These are phyloP conservation scores for Drosophila carrolli DNA, from an alignment of 1,140 invertebrate species.

Conservation along the genomic window DNA sequence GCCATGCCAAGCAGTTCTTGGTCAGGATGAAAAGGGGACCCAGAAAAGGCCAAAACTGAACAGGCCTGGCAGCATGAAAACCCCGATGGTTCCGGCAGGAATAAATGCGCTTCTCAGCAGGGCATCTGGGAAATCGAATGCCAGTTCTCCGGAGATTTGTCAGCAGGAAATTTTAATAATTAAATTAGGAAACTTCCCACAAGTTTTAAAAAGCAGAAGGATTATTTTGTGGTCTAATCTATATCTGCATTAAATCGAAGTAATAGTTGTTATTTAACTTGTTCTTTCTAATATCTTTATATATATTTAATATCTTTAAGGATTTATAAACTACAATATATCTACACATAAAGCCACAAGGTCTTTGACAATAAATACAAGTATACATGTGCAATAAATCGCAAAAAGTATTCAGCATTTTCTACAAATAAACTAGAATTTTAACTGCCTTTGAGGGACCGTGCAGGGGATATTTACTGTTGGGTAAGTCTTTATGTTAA, in stretches of 20 bases:
- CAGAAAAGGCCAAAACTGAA: slow-evolving; percentile 22
- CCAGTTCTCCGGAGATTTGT: slow-evolving; percentile 16
- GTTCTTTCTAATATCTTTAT: no score
- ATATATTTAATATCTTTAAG: no score
- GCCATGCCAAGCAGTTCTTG: slow-evolving; percentile 47
- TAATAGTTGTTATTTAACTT: neutral
- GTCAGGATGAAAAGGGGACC: slow-evolving; percentile 19
- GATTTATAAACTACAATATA: neutral
- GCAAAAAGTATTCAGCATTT: neutral
- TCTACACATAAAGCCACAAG: neutral
- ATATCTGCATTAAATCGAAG: no score
- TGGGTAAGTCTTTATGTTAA: slow-evolving; percentile 26
- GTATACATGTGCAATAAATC: neutral
- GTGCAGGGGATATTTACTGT: slow-evolving; percentile 21
- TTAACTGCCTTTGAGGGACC: neutral
- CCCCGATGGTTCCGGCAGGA: slow-evolving; percentile 18
- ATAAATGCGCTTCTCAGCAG: slow-evolving; percentile 18
- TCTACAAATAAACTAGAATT: neutral
- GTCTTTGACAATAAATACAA: neutral
- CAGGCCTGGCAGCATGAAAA: slow-evolving; percentile 29
- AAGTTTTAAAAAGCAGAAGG: neutral
- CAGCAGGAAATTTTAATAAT: slow-evolving; percentile 38
- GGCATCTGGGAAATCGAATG: slow-evolving; percentile 41
- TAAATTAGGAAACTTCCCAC: slow-evolving; percentile 17
- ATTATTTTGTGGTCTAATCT: neutral